Evolutionary conservation across 2,888 invertebrate genomes (phyloP).

Genomic region (Cataglyphis albicans): DNA sequence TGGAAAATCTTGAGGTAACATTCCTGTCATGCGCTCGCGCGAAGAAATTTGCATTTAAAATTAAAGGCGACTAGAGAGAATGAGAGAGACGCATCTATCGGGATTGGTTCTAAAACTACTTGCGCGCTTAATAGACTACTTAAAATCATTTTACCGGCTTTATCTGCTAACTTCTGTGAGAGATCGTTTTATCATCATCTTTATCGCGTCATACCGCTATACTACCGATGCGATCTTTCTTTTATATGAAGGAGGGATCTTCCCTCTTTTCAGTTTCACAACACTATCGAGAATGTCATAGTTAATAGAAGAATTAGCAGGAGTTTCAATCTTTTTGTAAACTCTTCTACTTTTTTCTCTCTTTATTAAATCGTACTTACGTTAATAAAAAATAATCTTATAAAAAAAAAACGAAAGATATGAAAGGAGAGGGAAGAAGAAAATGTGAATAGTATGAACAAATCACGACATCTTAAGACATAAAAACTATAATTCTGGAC

Average conservation of each 20-base stretch:
- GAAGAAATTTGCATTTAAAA: slow-evolving; percentile 68
- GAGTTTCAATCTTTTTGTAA: neutral
- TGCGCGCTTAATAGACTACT: neutral
- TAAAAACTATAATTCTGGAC: neutral
- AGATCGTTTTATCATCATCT: neutral
- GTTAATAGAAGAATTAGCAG: neutral
- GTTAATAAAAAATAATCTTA: neutral
- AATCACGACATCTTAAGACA: neutral
- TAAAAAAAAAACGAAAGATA: neutral
- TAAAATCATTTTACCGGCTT: slow-evolving; percentile 10
- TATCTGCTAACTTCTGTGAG: neutral
- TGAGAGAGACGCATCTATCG: neutral
- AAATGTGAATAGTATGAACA: neutral
- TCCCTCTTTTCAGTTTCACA: neutral
- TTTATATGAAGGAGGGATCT: neutral
- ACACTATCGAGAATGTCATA: neutral
- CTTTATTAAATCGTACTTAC: neutral
- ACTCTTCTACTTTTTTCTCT: neutral
- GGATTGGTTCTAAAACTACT: neutral
- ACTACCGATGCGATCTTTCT: neutral
- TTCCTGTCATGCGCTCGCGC: neutral
- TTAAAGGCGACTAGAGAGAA: slow-evolving; percentile 12
- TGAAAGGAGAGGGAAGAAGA: neutral
- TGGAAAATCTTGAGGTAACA: slow-evolving; percentile 7
- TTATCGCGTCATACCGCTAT: slow-evolving; percentile 29